Percentiles rank a stretch among this genome's conserved stretches.
phyloP scores from a whole-genome alignment of 2,888 invertebrate genomes.

The Limnephilus lunatus region DNA sequence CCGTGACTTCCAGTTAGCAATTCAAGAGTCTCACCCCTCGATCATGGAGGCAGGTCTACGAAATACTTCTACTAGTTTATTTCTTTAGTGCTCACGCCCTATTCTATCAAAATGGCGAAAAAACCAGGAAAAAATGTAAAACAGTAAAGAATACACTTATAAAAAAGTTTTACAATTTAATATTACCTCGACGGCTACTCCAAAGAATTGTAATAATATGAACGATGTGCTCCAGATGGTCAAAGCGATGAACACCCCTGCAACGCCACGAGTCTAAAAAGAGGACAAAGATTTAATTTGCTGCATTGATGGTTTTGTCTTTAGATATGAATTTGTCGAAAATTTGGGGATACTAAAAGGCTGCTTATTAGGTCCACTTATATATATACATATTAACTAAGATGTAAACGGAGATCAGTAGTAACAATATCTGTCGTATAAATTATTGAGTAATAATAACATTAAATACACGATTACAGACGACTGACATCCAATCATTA shows the following conservation, averaged over 20 bases:
- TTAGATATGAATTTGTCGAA: background rate
- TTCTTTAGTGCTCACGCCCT: too few relatives aligned
- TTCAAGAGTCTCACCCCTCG: too few relatives aligned
- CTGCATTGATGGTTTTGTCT: background rate
- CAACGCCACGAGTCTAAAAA: slow-evolving; percentile 62
- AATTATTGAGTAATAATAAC: too few relatives aligned
- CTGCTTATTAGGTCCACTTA: background rate
- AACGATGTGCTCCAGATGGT: slow-evolving; percentile 65
- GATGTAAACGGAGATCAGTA: too few relatives aligned
- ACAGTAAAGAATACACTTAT: background rate
- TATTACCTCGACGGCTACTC: slow-evolving; percentile 65
- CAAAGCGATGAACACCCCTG: slow-evolving; percentile 45
- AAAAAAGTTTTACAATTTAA: background rate
- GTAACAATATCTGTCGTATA: too few relatives aligned
- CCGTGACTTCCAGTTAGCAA: too few relatives aligned
- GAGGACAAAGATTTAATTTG: background rate
- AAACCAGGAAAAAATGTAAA: too few relatives aligned
- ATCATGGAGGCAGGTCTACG: too few relatives aligned
- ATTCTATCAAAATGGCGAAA: too few relatives aligned
- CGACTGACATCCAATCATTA: too few relatives aligned
- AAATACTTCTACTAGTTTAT: too few relatives aligned
- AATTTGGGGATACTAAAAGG: background rate
- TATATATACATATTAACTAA: background rate
- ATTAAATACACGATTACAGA: too few relatives aligned
- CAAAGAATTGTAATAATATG: slow-evolving; percentile 65